Conservation (phyloP, 2,113 vertebrate genomes). For the Origma solitaria region DNA sequence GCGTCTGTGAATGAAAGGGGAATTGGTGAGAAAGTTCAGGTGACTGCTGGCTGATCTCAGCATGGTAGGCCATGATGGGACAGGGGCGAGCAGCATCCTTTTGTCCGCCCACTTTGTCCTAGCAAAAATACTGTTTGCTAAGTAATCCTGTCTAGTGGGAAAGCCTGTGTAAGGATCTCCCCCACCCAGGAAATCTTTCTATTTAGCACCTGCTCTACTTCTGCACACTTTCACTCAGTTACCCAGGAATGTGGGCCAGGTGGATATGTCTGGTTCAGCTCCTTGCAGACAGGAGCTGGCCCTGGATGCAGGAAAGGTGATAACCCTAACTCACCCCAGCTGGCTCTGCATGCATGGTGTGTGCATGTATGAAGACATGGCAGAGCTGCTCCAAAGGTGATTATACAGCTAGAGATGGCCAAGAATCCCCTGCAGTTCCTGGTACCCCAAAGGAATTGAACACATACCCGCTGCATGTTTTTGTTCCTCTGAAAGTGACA, state of each 20-base stretch:
- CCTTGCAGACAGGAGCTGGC: background rate
- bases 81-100: background rate
- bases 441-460: background rate
- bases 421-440: background rate
- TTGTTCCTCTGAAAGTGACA: constrained; percentile 67
- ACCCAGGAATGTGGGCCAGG: background rate
- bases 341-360: background rate
- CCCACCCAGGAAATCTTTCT: background rate
- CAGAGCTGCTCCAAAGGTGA: background rate
- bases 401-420: background rate
- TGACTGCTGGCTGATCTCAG: background rate
- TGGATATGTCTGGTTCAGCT: background rate
- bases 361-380: background rate
- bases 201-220: background rate
- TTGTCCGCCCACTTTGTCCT: background rate
- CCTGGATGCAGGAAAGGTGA: background rate
- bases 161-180: background rate
- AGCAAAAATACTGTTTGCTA: background rate
- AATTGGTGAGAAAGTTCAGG: background rate
- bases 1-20: constrained; percentile 47
- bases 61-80: too few species aligned
- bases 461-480: constrained; percentile 50
- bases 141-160: background rate
- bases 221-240: background rate
- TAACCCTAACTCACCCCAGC: background rate